Conservation (phyloP, 2,113 vertebrate species). For the Phrynosoma blainvillii region DNA sequence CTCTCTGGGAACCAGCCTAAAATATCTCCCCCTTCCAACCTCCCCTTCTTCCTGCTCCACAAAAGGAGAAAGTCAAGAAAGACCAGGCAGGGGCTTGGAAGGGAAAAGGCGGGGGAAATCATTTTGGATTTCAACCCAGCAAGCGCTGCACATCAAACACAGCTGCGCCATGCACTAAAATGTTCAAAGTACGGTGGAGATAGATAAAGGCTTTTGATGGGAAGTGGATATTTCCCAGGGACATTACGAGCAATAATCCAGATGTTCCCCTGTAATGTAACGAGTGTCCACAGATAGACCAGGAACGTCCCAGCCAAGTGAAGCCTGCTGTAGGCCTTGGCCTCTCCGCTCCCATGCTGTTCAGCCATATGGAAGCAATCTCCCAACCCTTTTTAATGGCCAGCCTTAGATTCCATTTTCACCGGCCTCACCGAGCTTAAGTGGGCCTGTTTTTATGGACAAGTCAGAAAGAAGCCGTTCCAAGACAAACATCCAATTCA, state of each 20-base stretch:
- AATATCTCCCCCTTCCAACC: conserved; percentile 40
- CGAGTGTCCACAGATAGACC: conserved; percentile 92
- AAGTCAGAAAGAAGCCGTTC: conserved; percentile 96
- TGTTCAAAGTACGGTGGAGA: conserved; percentile 83
- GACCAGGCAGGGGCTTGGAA: not conserved
- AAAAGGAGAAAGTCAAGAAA: not conserved
- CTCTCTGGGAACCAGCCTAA: conserved; percentile 54
- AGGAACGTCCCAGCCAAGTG: conserved; percentile 88
- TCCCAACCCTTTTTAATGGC: conserved; percentile 92
- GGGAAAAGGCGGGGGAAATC: not conserved
- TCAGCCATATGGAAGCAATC: conserved; percentile 99
- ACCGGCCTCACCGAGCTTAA: conserved; percentile 94
- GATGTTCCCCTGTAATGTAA: conserved; percentile 96
- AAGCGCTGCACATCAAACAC: conserved; percentile 79
- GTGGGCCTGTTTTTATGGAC: conserved; percentile 98
- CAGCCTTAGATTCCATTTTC: conserved; percentile 95
- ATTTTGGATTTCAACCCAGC: conserved; percentile 57
- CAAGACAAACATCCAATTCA: conserved; percentile 98
- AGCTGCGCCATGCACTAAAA: conserved; percentile 78
- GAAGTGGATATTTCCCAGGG: conserved; percentile 97
- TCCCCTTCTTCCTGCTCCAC: too few relatives aligned
- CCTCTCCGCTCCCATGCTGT: conserved; percentile 92
- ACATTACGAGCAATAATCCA: conserved; percentile 97
- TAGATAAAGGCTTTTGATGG: conserved; percentile 93
- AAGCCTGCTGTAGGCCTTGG: conserved; percentile 84